A percentile compares a stretch with the other conserved stretches of the same genome.
phyloP scores from a whole-genome alignment of 2,797 vertebrate genomes.

The Myotis daubentonii region DNA sequence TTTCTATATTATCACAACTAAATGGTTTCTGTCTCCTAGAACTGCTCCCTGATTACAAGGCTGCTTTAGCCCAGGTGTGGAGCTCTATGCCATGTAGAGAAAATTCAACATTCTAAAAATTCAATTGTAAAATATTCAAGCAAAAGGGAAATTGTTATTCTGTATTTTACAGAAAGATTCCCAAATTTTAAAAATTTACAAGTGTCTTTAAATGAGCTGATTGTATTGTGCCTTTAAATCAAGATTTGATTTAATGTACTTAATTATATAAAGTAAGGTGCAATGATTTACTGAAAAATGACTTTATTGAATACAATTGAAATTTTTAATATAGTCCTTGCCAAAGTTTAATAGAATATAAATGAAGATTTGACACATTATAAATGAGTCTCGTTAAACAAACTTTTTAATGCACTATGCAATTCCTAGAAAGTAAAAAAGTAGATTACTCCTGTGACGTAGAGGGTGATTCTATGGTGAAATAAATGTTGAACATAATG shows the following conservation, averaged over 20 bases:
- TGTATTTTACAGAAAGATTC: conserved; percentile 8
- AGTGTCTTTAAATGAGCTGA: neutral
- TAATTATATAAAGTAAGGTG: neutral
- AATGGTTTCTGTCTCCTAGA: neutral
- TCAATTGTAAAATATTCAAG: conserved; percentile 3
- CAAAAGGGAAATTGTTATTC: conserved; percentile 7
- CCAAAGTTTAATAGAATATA: neutral
- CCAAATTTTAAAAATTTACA: neutral
- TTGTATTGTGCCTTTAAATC: neutral
- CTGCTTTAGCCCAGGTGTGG: neutral
- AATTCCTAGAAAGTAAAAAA: conserved; percentile 16
- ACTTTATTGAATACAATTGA: neutral
- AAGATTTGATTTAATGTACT: conserved; percentile 6
- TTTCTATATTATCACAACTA: neutral
- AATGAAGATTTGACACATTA: conserved; percentile 22
- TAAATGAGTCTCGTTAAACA: neutral
- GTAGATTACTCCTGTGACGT: neutral
- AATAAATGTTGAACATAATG: neutral
- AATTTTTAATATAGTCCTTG: conserved; percentile 15
- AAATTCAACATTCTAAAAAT: neutral
- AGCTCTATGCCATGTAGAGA: neutral
- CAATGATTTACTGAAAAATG: neutral
- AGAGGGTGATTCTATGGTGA: neutral
- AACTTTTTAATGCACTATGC: neutral
- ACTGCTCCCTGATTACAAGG: neutral